Evolutionary conservation across 2,113 vertebrate species (phyloP).

Genomic region (Abramis brama): DNA sequence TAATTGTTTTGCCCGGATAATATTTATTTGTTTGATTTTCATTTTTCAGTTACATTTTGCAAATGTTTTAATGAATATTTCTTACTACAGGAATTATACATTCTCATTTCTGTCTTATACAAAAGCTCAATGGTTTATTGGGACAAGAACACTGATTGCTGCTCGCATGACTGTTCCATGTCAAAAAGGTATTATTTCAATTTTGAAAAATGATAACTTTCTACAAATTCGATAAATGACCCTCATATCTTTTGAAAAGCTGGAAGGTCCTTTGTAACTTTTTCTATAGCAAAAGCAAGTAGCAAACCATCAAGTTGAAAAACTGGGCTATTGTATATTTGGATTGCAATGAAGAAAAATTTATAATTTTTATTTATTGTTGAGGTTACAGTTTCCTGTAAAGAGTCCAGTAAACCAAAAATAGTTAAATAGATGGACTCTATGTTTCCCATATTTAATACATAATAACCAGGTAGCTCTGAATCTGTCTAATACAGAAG

Average conservation of each 20-base stretch:
- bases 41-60: neutral
- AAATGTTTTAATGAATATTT: neutral
- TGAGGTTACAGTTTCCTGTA: neutral
- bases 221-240: neutral
- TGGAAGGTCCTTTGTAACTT: neutral
- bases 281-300: neutral
- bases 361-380: neutral
- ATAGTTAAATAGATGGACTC: neutral
- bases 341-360: neutral
- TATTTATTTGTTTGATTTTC: neutral
- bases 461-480: neutral
- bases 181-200: neutral
- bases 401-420: neutral
- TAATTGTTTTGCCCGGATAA: neutral
- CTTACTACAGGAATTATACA: neutral
- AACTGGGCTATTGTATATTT: neutral
- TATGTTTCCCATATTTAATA: neutral
- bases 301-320: neutral
- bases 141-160: neutral
- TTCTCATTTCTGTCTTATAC: neutral
- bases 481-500: neutral
- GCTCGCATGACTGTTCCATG: neutral
- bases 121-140: neutral
- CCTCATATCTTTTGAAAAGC: neutral
- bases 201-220: neutral